phyloP scores from a whole-genome alignment of 2,113 vertebrate species.

The Urocynchramus pylzowi region DNA sequence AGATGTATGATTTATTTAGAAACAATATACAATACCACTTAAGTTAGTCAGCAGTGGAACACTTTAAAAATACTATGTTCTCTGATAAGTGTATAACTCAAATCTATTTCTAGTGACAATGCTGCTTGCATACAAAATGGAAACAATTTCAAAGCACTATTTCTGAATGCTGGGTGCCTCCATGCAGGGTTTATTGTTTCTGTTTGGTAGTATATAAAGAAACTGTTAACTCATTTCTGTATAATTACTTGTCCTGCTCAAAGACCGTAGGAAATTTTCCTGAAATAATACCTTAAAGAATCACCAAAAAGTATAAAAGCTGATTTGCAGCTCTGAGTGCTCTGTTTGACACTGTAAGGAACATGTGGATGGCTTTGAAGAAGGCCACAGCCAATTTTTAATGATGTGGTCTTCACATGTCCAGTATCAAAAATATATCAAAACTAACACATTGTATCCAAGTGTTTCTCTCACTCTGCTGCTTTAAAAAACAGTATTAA shows the following conservation, averaged over 20 bases:
- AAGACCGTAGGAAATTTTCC: not conserved
- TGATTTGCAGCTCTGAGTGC: not conserved
- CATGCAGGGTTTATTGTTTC: not conserved
- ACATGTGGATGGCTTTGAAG: not conserved
- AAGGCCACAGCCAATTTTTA: not conserved
- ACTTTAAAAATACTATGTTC: not conserved
- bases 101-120: not conserved
- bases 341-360: not conserved
- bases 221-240: not conserved
- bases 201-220: not conserved
- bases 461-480: not conserved
- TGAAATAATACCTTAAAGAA: not conserved
- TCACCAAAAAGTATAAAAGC: not conserved
- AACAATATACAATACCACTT: not conserved
- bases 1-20: slow-evolving; percentile 15
- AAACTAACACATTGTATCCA: not conserved
- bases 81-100: not conserved
- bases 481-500: not conserved
- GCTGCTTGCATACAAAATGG: not conserved
- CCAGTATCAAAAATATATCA: not conserved
- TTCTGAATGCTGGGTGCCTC: not conserved
- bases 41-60: not conserved
- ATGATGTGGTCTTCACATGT: not conserved
- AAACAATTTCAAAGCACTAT: not conserved
- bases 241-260: not conserved